phyloP scores from a whole-genome alignment of 2,888 invertebrate genomes.

The Pandemis corylana region DNA sequence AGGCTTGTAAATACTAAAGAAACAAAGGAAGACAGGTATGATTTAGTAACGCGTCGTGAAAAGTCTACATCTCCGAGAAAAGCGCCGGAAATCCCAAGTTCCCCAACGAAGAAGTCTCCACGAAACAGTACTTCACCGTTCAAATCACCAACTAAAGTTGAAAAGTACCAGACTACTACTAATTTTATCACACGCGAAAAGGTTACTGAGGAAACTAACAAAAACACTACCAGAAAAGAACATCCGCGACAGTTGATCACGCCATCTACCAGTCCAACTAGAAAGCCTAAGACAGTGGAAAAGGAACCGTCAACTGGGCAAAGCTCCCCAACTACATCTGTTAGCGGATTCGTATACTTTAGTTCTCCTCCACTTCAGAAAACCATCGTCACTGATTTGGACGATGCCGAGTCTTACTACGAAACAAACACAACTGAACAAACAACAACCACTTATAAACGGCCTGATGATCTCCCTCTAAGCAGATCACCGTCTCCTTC shows the following conservation, averaged over 20 bases:
- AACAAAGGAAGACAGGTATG: constrained; percentile 50
- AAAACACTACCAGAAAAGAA: constrained; percentile 56
- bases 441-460: constrained; percentile 46
- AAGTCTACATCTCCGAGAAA: constrained; percentile 50
- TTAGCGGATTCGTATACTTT: constrained; percentile 83
- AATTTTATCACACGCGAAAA: constrained; percentile 69
- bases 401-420: constrained; percentile 60
- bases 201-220: constrained; percentile 63
- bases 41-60: constrained; percentile 51
- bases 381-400: constrained; percentile 69
- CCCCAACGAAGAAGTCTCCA: constrained; percentile 55
- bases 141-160: constrained; percentile 59
- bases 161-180: constrained; percentile 59
- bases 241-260: constrained; percentile 73
- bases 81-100: constrained; percentile 46
- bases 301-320: constrained; percentile 74
- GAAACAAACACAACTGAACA: constrained; percentile 53
- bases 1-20: constrained; percentile 45
- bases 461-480: constrained; percentile 56
- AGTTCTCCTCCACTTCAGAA: constrained; percentile 64
- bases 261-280: constrained; percentile 81
- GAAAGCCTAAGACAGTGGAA: constrained; percentile 67
- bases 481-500: constrained; percentile 67
- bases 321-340: constrained; percentile 83
- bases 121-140: constrained; percentile 60